These are phyloP conservation scores for Amphipyra tragopoginis DNA, from an alignment of 2,888 invertebrate genomes.

Conservation along the genomic window DNA sequence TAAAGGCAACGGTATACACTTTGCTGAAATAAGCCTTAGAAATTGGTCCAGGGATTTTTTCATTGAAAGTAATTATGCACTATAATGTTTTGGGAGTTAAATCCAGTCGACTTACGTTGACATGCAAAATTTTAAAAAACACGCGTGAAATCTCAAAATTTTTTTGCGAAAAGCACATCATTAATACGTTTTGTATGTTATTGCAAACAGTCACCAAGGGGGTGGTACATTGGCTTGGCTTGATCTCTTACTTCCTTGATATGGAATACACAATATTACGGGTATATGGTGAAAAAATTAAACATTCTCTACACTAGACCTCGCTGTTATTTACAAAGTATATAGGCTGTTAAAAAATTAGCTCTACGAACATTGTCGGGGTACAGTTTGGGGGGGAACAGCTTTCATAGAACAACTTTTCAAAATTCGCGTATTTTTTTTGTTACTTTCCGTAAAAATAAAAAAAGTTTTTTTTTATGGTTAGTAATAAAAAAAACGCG, in stretches of 20 bases:
- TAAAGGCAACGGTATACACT: constrained; percentile 17
- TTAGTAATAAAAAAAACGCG: too few relatives aligned
- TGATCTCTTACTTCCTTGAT: constrained; percentile 18
- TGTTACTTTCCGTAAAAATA: too few relatives aligned
- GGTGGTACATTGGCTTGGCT: constrained; percentile 43
- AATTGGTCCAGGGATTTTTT: too few relatives aligned
- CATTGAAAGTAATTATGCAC: too few relatives aligned
- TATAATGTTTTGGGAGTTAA: too few relatives aligned
- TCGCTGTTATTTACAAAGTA: not conserved
- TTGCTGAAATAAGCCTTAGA: not conserved
- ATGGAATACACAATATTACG: constrained; percentile 6
- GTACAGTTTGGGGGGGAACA: too few relatives aligned
- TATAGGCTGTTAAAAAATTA: too few relatives aligned
- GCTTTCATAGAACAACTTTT: too few relatives aligned
- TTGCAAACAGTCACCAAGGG: constrained; percentile 54
- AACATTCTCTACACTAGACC: constrained; percentile 8
- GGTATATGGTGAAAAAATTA: not conserved
- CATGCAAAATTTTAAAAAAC: not conserved
- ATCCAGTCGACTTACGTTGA: too few relatives aligned
- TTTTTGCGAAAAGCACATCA: not conserved
- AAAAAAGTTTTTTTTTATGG: too few relatives aligned
- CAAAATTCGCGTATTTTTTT: too few relatives aligned
- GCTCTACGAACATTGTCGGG: too few relatives aligned
- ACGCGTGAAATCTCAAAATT: not conserved
- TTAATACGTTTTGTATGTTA: constrained; percentile 47